Evolutionary conservation across 2,888 invertebrate genomes (phyloP), one percentile per base, ranked within the genome.

Genomic region (Pseudococcus jackbeardsleyi): DNA sequence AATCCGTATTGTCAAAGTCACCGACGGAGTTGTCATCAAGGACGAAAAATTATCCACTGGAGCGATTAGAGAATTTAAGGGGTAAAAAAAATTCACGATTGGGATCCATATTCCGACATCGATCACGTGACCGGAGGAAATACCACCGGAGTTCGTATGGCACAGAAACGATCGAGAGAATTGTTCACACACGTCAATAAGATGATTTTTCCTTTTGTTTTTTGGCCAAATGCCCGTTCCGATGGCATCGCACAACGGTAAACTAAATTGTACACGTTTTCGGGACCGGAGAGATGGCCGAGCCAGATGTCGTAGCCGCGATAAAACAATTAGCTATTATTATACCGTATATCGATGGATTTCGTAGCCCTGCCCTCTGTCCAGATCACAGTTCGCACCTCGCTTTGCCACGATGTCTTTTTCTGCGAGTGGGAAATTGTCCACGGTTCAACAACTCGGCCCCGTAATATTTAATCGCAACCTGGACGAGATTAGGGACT

Each of bases 11-110:
- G 79, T 59, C 9, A 19, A 19, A 59, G 59, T 59, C 19, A 59
- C 9, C 19, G 19, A 3, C 26, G 19, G 59, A 50, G n/a, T 59
- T 59, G 59, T 79, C 79, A 79, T 42, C 79, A 79, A 79, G 79
- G 79, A 79, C 79, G 79, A 79, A 42, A 79, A 79, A 79, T 79
- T 39, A 79, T 42, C 59, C 19, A 59, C 19, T 8, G 59, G 19
- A 17, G 42, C 12, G n/a, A 19, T 7, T 19, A 5, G 42, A 15
- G n/a, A 33, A 39, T 77, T 11, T 54, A 0, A 17, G 9, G 7
- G 19, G 19, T 19, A 19, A 19, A 59, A 19, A n/a, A 59, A 19
- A 19, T 59, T 19, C 26, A 33, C 26, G 1, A 33, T 33, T 33
- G 26, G 26, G 3, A 33, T 33, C 26, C 26, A 33, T 33, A 33